Percentiles rank a stretch among this genome's conserved stretches.
Conservation (phyloP, 2,888 invertebrate genomes). For the Agonopterix alstromeriana region DNA sequence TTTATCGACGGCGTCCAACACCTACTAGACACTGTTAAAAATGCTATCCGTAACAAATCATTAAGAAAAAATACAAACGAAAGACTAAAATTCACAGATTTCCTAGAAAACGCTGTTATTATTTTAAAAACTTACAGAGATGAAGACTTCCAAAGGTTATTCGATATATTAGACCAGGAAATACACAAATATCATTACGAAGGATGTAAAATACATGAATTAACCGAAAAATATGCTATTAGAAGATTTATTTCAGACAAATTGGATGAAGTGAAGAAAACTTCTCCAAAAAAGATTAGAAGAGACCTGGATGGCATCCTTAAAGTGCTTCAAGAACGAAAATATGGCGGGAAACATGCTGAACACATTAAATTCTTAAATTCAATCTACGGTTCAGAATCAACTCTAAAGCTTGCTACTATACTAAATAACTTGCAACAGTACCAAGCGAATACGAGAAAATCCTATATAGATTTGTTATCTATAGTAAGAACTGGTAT, state of each 20-base stretch:
- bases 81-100: constrained; percentile 29
- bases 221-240: constrained; percentile 20
- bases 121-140: constrained; percentile 28
- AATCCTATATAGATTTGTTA: constrained; percentile 18
- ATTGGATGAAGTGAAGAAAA: constrained; percentile 18
- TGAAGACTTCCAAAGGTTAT: constrained; percentile 28
- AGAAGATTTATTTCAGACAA: constrained; percentile 21
- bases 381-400: constrained; percentile 26
- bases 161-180: constrained; percentile 27
- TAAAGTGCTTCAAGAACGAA: constrained; percentile 12
- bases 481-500: constrained; percentile 25
- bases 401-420: constrained; percentile 16
- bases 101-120: constrained; percentile 23
- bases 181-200: constrained; percentile 28
- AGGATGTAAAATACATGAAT: constrained; percentile 30
- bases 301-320: constrained; percentile 15
- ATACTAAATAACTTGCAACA: constrained; percentile 24
- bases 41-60: constrained; percentile 12
- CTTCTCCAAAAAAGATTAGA: constrained; percentile 18
- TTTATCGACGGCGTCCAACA: constrained; percentile 31
- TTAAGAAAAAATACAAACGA: background rate
- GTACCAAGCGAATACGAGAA: constrained; percentile 20
- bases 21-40: constrained; percentile 29
- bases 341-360: constrained; percentile 10
- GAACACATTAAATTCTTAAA: constrained; percentile 28